Conservation (phyloP, 2,113 vertebrate genomes). For the Lonchura striata region DNA sequence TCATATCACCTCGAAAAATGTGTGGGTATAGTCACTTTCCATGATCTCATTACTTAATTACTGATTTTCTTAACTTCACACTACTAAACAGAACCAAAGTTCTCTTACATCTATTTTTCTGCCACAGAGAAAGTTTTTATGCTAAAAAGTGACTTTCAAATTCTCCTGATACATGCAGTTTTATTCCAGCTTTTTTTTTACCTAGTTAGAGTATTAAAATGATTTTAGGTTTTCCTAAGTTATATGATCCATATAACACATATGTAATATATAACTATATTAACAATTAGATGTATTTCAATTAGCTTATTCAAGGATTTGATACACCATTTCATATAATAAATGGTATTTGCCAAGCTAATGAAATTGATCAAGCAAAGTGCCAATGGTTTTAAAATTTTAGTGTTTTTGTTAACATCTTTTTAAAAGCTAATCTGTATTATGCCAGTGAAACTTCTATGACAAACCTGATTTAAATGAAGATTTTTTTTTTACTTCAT, state of each 20-base stretch:
- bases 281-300: neutral
- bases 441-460: neutral
- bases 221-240: neutral
- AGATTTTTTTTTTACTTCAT: neutral
- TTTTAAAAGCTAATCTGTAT: neutral
- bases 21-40: constrained; percentile 49
- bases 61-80: neutral
- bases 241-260: neutral
- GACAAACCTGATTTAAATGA: neutral
- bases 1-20: constrained; percentile 36
- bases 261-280: neutral
- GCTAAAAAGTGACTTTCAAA: neutral
- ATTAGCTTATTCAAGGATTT: neutral
- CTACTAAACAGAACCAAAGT: neutral
- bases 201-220: neutral
- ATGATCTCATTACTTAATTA: neutral
- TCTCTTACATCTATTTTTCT: neutral
- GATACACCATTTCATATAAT: neutral
- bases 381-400: neutral
- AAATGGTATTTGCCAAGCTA: neutral
- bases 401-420: neutral
- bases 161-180: neutral
- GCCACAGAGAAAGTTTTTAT: neutral
- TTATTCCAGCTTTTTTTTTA: neutral
- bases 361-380: neutral